These are phyloP conservation scores for Seriola rivoliana DNA, from an alignment of 2,113 vertebrate genomes.

Conservation along the genomic window DNA sequence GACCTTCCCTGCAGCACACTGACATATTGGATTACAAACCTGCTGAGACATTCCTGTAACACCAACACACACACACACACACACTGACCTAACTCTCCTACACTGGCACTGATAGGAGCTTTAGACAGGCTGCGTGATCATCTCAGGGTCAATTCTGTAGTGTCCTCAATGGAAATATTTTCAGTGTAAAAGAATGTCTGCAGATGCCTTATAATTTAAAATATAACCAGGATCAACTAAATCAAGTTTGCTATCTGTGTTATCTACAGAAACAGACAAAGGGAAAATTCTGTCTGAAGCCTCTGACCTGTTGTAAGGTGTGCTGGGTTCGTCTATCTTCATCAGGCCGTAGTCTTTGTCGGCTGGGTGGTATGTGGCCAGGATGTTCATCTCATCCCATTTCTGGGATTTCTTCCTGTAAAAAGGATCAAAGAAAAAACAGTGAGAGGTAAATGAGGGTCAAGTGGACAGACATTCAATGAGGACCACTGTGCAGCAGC, in stretches of 20 bases:
- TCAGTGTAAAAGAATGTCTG: neutral
- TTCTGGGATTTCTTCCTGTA: constrained; percentile 97
- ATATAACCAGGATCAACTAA: neutral
- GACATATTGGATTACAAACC: constrained; percentile 64
- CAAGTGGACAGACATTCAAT: constrained; percentile 1
- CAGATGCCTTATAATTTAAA: neutral
- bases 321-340: constrained; percentile 99
- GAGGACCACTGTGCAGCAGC: constrained; percentile 16
- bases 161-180: neutral
- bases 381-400: constrained; percentile 99
- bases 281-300: neutral
- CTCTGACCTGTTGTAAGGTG: constrained; percentile 93
- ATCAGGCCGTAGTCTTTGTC: constrained; percentile 99
- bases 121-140: neutral
- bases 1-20: constrained; percentile 63
- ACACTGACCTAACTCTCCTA: neutral
- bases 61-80: neutral
- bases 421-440: constrained; percentile 36
- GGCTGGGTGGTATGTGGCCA: constrained; percentile 96
- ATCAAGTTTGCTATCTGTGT: neutral
- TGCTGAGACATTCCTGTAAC: constrained; percentile 23
- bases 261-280: neutral
- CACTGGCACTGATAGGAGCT: neutral
- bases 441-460: constrained; percentile 19
- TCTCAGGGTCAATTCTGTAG: neutral